These are phyloP conservation scores for Polia nebulosa DNA, from an alignment of 2,888 invertebrate genomes.

Conservation along the genomic window DNA sequence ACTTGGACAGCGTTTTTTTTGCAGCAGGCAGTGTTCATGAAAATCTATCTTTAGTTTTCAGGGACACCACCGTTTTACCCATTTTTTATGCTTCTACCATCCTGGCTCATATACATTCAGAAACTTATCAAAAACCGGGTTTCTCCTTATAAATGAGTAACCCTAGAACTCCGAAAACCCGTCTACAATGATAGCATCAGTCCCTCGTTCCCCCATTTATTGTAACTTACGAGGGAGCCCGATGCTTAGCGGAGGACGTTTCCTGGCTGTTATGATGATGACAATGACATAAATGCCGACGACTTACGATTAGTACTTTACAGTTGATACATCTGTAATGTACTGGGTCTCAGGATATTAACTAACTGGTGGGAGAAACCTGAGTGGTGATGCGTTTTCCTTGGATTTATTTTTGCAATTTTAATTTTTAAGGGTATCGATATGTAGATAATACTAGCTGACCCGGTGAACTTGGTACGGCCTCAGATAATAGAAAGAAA, in stretches of 20 bases:
- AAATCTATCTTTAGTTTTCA: background rate
- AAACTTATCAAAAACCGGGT: background rate
- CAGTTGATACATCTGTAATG: conserved; percentile 24
- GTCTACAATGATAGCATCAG: conserved; percentile 23
- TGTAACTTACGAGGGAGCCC: conserved; percentile 42
- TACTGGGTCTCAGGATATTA: background rate
- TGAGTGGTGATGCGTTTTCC: too few relatives aligned
- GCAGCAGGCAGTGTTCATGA: too few relatives aligned
- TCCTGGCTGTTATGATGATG: conserved; percentile 55
- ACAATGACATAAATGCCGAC: conserved; percentile 37
- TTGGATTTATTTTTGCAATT: too few relatives aligned
- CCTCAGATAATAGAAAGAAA: too few relatives aligned
- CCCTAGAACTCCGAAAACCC: background rate
- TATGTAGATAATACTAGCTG: too few relatives aligned
- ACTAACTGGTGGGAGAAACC: conserved; percentile 5
- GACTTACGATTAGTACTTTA: conserved; percentile 15
- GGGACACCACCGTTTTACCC: background rate
- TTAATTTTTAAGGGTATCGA: too few relatives aligned
- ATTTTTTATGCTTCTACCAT: too few relatives aligned
- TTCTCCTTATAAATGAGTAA: background rate
- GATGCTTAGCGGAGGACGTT: conserved; percentile 40
- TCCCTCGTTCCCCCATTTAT: conserved; percentile 25
- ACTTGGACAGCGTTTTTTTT: too few relatives aligned
- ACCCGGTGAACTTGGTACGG: too few relatives aligned
- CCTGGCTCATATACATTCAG: background rate